These are phyloP conservation scores for Rhegmatorhina hoffmannsi DNA, from an alignment of 2,113 vertebrate genomes.

Conservation along the genomic window DNA sequence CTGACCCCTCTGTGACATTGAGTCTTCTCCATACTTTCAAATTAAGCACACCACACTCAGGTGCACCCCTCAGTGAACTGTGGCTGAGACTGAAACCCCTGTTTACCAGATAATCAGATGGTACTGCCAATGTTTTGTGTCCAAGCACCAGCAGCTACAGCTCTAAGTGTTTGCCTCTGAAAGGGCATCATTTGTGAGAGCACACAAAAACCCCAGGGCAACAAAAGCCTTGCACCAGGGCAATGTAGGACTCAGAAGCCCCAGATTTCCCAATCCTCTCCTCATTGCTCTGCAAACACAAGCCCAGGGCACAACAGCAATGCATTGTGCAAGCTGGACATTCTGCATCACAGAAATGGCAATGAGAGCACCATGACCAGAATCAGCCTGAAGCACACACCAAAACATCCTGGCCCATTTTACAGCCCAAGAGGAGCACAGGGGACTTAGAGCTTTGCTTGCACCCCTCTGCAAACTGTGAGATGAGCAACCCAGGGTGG, in stretches of 20 bases:
- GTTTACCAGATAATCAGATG: not conserved
- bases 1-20: not conserved
- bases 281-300: not conserved
- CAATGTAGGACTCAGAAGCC: not conserved
- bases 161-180: not conserved
- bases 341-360: not conserved
- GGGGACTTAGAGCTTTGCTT: not conserved
- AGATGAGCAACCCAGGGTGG: not conserved
- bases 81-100: not conserved
- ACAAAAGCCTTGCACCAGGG: not conserved
- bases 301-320: not conserved
- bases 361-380: not conserved
- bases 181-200: not conserved
- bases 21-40: not conserved
- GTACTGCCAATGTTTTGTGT: not conserved
- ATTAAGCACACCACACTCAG: not conserved
- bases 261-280: not conserved
- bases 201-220: accelerated
- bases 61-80: not conserved
- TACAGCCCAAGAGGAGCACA: not conserved
- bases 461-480: not conserved
- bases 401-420: not conserved
- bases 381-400: not conserved
- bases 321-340: not conserved
- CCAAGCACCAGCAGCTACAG: not conserved